Evolutionary conservation across 2,113 vertebrate genomes (phyloP).

Genomic region (Clinocottus analis): DNA sequence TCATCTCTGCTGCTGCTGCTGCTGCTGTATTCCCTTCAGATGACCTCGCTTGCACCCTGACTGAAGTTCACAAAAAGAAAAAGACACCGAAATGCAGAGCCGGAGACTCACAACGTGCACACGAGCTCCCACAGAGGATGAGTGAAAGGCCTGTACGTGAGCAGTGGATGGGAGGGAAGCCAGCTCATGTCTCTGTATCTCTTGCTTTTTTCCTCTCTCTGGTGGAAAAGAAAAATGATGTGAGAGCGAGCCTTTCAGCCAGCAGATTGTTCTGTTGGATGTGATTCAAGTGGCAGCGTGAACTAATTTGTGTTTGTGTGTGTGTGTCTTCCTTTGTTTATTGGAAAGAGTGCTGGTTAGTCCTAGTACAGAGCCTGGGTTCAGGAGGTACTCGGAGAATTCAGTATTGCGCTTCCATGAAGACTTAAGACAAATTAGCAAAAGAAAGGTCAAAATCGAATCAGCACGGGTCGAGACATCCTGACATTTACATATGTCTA

Average conservation of each 20-base stretch:
- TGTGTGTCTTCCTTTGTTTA: neutral
- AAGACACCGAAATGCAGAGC: slow-evolving; percentile 55
- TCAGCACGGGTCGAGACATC: neutral
- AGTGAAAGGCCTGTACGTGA: slow-evolving; percentile 46
- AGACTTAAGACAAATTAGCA: neutral
- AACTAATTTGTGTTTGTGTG: slow-evolving; percentile 3
- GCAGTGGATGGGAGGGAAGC: slow-evolving; percentile 43
- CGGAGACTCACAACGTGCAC: slow-evolving; percentile 15
- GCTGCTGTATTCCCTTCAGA: slow-evolving; percentile 50
- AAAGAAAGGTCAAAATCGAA: neutral
- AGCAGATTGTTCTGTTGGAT: slow-evolving; percentile 48
- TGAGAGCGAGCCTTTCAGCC: slow-evolving; percentile 38
- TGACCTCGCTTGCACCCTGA: slow-evolving; percentile 57
- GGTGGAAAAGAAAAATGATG: slow-evolving; percentile 36
- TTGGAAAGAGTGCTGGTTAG: neutral
- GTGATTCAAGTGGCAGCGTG: slow-evolving; percentile 38
- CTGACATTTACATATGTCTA: slow-evolving; percentile 4
- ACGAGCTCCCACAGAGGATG: slow-evolving; percentile 4
- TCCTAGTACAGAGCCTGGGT: slow-evolving; percentile 3
- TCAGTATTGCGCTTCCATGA: neutral
- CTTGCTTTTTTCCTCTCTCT: slow-evolving; percentile 38
- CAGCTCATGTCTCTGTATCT: slow-evolving; percentile 43
- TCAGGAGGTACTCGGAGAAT: slow-evolving; percentile 1
- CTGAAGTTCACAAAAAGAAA: slow-evolving; percentile 22
- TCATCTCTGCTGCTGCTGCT: slow-evolving; percentile 36